Evolutionary conservation across 1,140 invertebrate species (phyloP), one percentile per base, ranked within the genome.

Genomic region (Vollenhovia emeryi): DNA sequence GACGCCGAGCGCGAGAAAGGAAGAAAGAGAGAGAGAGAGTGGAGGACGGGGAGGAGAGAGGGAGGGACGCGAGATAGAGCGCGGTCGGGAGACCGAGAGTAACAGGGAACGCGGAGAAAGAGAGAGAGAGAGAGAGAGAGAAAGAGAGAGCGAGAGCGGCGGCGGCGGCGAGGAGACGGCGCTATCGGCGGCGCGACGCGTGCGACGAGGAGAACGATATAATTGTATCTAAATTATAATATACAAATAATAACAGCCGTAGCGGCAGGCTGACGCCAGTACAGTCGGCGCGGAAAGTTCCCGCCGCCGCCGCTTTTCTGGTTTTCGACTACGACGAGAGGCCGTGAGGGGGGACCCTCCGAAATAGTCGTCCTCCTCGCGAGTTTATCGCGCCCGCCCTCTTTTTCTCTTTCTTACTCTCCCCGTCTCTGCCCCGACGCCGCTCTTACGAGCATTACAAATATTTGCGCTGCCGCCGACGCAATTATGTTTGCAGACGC

Each of bases 191-290:
- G 75, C 73, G 79, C 71, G 83, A 86, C 71, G 74, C 74, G 91
- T 74, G 80, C 87, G 90, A 94, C 92, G 88, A 93, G 87, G 94
- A 94, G 90, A 71, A 87, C 82, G 80, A 94, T 94, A 94, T 95
- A 95, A 95, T 95, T 95, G 93, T 95, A 94, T 95, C 94, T 94
- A 94, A 94, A 95, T 95, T 94, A 95, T 94, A 95, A 95, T 95
- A 95, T 95, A 94, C 94, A 94, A 94, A 95, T 94, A 95, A 95
- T 95, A 95, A 94, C 94, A 94, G 94, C 91, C 93, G 92, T 92
- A 93, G 92, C 94, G 94, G 91, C 94, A 94, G 93, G 62, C 93
- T 92, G 94, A 94, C 94, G 94, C 94, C 94, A 86, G 94, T 94
- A 95, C 94, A 94, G 93, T 93, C 94, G 48, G 66, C n/a, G 76